Conservation (phyloP, 2,113 vertebrate genomes). For the Aptenodytes forsteri region DNA sequence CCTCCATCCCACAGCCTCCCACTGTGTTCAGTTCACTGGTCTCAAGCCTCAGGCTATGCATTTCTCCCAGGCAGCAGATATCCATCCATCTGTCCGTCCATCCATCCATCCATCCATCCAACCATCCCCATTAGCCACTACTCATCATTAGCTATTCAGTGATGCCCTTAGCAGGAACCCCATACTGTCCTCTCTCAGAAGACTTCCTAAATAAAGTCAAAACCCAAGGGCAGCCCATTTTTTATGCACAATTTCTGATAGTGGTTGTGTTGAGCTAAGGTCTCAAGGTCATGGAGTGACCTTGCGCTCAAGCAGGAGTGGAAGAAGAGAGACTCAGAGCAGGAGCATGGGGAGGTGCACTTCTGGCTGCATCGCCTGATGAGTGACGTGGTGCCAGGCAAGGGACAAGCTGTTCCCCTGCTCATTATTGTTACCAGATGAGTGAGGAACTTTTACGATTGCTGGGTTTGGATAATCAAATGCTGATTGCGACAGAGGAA, state of each 20-base stretch:
- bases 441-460: not conserved
- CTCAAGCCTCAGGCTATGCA: not conserved
- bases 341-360: accelerated
- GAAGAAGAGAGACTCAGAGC: not conserved
- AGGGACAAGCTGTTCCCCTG: not conserved
- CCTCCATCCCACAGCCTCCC: not conserved
- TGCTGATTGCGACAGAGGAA: not conserved
- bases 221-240: not conserved
- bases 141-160: not conserved
- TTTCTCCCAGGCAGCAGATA: not conserved
- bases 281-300: not conserved
- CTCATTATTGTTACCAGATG: conserved; percentile 22
- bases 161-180: not conserved
- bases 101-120: not conserved
- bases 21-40: not conserved
- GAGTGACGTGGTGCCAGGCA: not conserved
- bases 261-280: not conserved
- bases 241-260: not conserved
- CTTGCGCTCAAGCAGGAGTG: not conserved
- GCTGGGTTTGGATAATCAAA: not conserved
- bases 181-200: not conserved
- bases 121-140: not conserved
- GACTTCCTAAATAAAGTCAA: not conserved
- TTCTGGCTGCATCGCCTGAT: not conserved
- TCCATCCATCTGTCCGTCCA: not conserved